Base-by-base conservation (phyloP, 2,113 vertebrate genomes). In the Kryptolebias marmoratus region DNA sequence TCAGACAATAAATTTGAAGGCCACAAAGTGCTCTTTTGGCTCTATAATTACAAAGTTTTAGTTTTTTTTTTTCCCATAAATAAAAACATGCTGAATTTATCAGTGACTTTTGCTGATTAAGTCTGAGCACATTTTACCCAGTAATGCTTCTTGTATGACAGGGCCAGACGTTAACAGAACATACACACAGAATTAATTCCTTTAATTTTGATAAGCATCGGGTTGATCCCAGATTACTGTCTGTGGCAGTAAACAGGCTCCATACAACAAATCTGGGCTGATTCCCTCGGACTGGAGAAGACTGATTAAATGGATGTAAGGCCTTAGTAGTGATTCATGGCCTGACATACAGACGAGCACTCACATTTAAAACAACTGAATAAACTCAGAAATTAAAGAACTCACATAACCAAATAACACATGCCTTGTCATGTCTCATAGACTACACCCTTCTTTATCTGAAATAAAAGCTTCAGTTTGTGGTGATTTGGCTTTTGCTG, bases 201-300 rank as follows among this genome's bases (percentile, higher is more conserved):
- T 71, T n/a, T 27, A 53, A 52, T 70, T 83, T 64, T 69, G 59
- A 80, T 58, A 36, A 66, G 75, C 32, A 64, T 58, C 60, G 45
- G 48, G 32, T 56, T 67, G 42, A 86, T 70, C 73, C 84, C 82
- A 50, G 73, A 85, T 87, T 82, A 82, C 67, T 55, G 67, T 61
- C 45, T 12, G 8, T 28, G 13, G 48, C 27, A 56, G 64, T 32
- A 72, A 83, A 80, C 62, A 85, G 53, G 58, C 50, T 30, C 61
- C 82, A 30, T 57, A 50, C 36, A 65, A 67, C 66, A 68, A 88
- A 88, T 85, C 85, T 62, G 42, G 61, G 58, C 75, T 81, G 53
- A 82, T 66, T 75, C 36, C 48, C 50, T 31, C 56, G 52, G 61
- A 48, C 32, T 54, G 49, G 55, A 68, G 53, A n/a, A 45, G 55